phyloP scores from a whole-genome alignment of 2,113 vertebrate genomes.

The Tragelaphus strepsiceros region DNA sequence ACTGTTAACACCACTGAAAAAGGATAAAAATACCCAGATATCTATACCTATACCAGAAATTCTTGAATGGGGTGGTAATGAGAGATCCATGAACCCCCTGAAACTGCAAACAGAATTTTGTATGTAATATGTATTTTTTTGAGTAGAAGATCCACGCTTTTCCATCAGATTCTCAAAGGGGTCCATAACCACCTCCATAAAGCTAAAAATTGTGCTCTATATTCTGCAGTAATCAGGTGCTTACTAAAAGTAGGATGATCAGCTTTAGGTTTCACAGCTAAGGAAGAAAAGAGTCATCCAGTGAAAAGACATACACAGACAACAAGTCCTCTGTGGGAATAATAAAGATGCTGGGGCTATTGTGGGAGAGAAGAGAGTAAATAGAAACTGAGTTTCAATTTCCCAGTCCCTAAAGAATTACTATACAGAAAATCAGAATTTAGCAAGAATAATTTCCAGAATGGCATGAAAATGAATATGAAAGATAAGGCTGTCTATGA shows the following conservation, averaged over 20 bases:
- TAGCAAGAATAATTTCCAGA: not conserved
- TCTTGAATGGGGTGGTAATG: not conserved
- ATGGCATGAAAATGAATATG: not conserved
- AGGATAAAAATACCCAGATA: not conserved
- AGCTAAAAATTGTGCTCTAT: not conserved
- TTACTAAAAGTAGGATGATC: not conserved
- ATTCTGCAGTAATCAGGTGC: not conserved
- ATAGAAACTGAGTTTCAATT: not conserved
- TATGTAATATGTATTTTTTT: not conserved
- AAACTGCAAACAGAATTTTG: slow-evolving; percentile 27
- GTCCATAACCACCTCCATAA: not conserved
- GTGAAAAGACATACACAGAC: not conserved
- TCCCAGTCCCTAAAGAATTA: not conserved
- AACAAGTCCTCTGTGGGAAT: not conserved
- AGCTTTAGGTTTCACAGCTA: not conserved
- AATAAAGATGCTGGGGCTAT: not conserved
- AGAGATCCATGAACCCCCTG: not conserved
- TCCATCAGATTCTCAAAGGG: not conserved
- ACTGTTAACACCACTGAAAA: not conserved
- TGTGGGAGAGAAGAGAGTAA: not conserved
- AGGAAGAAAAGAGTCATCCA: not conserved
- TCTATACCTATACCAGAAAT: not conserved
- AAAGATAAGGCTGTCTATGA: not conserved
- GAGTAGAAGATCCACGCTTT: not conserved
- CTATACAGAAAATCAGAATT: not conserved